Evolutionary conservation across 2,797 vertebrate genomes (phyloP), one percentile per base, ranked within the genome.

Genomic region (Typhlichthys subterraneus): DNA sequence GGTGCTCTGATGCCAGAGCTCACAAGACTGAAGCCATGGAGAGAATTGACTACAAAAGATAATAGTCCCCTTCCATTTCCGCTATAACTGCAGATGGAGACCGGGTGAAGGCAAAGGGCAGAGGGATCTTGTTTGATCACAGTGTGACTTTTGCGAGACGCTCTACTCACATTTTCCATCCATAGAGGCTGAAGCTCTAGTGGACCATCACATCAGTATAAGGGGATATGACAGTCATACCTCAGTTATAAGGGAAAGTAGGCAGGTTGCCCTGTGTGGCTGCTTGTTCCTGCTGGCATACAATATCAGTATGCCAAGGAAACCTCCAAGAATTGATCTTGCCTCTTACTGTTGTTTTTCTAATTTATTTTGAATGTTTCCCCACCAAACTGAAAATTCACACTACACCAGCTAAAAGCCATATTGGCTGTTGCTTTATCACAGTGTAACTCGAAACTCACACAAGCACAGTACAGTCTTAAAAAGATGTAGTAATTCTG

Each of bases 131-230:
- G 72, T 76, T 84, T 86, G 81, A 87, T 85, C 70, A 75, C 70
- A 84, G 65, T 81, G 65, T 23, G 80, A 89, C 83, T 75, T 78
- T 83, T 76, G 67, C 61, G 69, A 57, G 67, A 76, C 70, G 82
- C 64, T 70, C 54, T 67, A 72, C 80, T 88, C 82, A 84, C 76
- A 69, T 86, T 91, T 91, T 91, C 87, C 85, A 79, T 83, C 72
- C 70, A 77, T 69, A 74, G 62, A 73, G 74, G 69, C 85, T 79
- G 73, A 81, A 81, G 81, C 71, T 73, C 85, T 89, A 92, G 82
- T 79, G 80, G 91, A 93, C 92, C 92, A 93, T 93, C 91, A 91
- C 87, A 91, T 89, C 78, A 81, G 85, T 87, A 82, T 68, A 75
- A 38, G 73, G 72, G 62, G 65, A 76, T 85, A 79, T 86, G 84